Conservation (phyloP, 1,140 invertebrate genomes). For the Bradynema listronoti region DNA sequence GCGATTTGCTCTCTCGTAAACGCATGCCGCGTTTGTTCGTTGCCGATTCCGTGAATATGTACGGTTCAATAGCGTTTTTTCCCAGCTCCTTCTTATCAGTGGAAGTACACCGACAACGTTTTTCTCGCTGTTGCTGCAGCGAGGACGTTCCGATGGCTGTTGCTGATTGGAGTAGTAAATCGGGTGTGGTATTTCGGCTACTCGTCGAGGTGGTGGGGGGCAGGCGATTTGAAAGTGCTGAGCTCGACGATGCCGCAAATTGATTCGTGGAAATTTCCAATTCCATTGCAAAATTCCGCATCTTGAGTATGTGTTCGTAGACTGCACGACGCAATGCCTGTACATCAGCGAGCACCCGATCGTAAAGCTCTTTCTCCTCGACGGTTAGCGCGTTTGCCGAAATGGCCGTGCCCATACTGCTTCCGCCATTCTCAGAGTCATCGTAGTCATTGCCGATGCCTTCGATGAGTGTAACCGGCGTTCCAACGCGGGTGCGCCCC, state of each 20-base stretch:
- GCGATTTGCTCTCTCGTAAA: too few relatives aligned
- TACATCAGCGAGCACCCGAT: slow-evolving; percentile 38
- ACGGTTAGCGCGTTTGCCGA: slow-evolving; percentile 19
- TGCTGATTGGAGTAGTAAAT: too few relatives aligned
- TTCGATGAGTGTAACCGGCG: not conserved
- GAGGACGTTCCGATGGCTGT: too few relatives aligned
- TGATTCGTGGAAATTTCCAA: slow-evolving; percentile 27
- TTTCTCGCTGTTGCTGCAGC: too few relatives aligned
- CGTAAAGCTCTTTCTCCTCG: slow-evolving; percentile 32
- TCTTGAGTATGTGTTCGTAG: slow-evolving; percentile 35
- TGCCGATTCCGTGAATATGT: too few relatives aligned
- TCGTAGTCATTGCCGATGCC: slow-evolving; percentile 4
- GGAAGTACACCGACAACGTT: too few relatives aligned
- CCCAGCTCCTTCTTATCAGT: too few relatives aligned
- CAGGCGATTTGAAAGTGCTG: not conserved
- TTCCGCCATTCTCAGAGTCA: slow-evolving; percentile 36
- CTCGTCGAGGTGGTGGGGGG: not conserved
- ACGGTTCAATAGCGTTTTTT: too few relatives aligned
- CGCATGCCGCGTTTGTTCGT: too few relatives aligned
- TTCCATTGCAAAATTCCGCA: slow-evolving; percentile 40
- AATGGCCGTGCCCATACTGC: too few relatives aligned
- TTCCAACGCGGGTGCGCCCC: too few relatives aligned
- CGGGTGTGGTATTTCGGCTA: too few relatives aligned
- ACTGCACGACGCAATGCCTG: slow-evolving; percentile 35
- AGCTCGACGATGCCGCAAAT: slow-evolving; percentile 1